Evolutionary conservation across 2,888 invertebrate genomes (phyloP).

Genomic region (Hemithea aestivaria): DNA sequence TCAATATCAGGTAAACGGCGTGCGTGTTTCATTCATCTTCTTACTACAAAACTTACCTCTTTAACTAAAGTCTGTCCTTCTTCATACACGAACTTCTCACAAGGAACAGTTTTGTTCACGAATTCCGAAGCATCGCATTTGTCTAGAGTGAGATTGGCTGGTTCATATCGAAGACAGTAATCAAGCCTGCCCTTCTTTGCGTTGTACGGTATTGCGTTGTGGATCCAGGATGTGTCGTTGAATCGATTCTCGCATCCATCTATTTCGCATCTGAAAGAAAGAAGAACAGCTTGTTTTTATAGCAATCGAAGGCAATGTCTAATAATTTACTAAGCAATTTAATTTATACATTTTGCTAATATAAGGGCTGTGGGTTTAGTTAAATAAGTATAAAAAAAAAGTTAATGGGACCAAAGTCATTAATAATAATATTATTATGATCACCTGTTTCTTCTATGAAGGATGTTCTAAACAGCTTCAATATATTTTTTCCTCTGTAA

Average conservation of each 20-base stretch:
- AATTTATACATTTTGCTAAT: too few species aligned
- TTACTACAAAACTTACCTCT: too few species aligned
- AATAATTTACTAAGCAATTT: too few species aligned
- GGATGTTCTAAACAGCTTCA: too few species aligned
- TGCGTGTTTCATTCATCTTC: too few species aligned
- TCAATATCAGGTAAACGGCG: too few species aligned
- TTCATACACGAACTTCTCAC: slow-evolving; percentile 59
- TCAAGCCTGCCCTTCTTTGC: slow-evolving; percentile 34
- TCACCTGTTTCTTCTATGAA: too few species aligned
- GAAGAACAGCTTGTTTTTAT: slow-evolving; percentile 3
- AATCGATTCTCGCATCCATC: slow-evolving; percentile 60
- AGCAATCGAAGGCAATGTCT: slow-evolving; percentile 1
- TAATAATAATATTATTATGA: too few species aligned
- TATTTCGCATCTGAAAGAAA: slow-evolving; percentile 60
- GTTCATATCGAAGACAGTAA: slow-evolving; percentile 47
- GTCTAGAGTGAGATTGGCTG: slow-evolving; percentile 33
- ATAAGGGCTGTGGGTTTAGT: too few species aligned
- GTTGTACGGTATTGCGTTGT: slow-evolving; percentile 57
- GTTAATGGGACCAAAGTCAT: too few species aligned
- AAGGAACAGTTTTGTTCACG: slow-evolving; percentile 45
- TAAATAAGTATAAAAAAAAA: too few species aligned
- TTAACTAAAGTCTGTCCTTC: slow-evolving; percentile 56
- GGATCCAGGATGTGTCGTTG: slow-evolving; percentile 67
- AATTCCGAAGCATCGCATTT: slow-evolving; percentile 54
- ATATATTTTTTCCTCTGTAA: too few species aligned